Evolutionary conservation across 2,888 invertebrate species (phyloP), one percentile per base, ranked within the genome.

Genomic region (Lithophane semibrunnea): DNA sequence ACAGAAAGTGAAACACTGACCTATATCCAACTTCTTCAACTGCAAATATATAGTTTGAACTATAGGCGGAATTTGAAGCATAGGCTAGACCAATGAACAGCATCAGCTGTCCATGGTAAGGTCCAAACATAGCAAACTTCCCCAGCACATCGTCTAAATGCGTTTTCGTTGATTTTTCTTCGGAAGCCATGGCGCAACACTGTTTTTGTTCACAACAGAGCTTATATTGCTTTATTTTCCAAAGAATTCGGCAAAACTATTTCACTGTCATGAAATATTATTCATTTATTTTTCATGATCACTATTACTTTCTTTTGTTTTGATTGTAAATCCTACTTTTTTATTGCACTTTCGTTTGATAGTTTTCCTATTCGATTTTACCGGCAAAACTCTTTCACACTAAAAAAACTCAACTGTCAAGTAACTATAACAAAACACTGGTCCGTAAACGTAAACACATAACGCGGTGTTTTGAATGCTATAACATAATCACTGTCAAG

Each of bases 21-120:
- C 89, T 97, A 94, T 98, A 97, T 71, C 94, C 94, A 56, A 97
- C 93, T 89, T 97, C 96, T 84, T 97, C 97, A 3, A 97, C 97
- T 0, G 97, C 97, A 89, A 98, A 98, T 54, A 97, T 97, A 90
- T 97, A 98, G 21, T 97, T 97, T 37, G 97, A 95, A n/a, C 96
- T 95, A 90, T 97, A 97, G 56, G 97, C 95, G 12, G 97, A 96
- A 70, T 97, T 97, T 82, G 97, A 97, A 80, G 97, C 92, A 85
- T 97, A 95, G 1, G 97, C 97, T 77, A 97, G 86, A 78, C 97
- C 97, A 75, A 97, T 94, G 60, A 97, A 91, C 69, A 94, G 21
- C 88, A 97, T 97, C 63, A 97, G 94, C 37, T 96, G 91, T 37
- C 95, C 86, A 90, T 98, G 98, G 91, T 97, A 98, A 64, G 94